These are phyloP conservation scores for Erythrocercus mccallii DNA, from an alignment of 2,113 vertebrate species.

Conservation along the genomic window DNA sequence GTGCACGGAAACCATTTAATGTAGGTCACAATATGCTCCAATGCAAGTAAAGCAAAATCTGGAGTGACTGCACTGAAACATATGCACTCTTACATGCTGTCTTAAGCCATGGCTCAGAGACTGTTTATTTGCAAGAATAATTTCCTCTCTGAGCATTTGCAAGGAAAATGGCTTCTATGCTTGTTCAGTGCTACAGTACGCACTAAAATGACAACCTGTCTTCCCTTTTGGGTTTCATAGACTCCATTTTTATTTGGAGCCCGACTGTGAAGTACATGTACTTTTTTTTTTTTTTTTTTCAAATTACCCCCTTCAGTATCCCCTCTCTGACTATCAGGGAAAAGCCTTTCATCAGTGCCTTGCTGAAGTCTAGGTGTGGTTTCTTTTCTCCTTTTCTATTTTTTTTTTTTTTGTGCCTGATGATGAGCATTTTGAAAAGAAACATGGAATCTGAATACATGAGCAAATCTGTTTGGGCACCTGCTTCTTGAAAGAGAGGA, in stretches of 20 bases:
- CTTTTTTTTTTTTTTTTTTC: background rate
- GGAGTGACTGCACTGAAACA: background rate
- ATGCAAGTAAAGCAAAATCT: background rate
- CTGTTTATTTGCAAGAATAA: background rate
- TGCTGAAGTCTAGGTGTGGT: background rate
- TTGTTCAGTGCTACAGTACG: background rate
- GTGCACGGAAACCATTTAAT: background rate
- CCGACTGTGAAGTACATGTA: background rate
- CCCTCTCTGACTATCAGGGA: background rate
- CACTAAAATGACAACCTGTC: background rate
- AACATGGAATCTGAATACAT: background rate
- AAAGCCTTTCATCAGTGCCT: background rate
- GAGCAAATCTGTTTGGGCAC: background rate
- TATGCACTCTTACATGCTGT: background rate
- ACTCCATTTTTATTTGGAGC: background rate
- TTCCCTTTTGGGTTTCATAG: background rate
- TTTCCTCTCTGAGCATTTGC: background rate
- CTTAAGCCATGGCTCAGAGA: background rate
- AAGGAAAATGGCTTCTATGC: background rate
- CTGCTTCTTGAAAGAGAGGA: conserved; percentile 26
- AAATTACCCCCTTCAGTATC: background rate
- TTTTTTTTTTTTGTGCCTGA: background rate
- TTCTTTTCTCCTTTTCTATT: background rate
- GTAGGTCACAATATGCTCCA: conserved; percentile 3
- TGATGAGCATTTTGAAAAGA: background rate